Evolutionary conservation across 2,113 vertebrate genomes (phyloP).

Genomic region (Bubo bubo): DNA sequence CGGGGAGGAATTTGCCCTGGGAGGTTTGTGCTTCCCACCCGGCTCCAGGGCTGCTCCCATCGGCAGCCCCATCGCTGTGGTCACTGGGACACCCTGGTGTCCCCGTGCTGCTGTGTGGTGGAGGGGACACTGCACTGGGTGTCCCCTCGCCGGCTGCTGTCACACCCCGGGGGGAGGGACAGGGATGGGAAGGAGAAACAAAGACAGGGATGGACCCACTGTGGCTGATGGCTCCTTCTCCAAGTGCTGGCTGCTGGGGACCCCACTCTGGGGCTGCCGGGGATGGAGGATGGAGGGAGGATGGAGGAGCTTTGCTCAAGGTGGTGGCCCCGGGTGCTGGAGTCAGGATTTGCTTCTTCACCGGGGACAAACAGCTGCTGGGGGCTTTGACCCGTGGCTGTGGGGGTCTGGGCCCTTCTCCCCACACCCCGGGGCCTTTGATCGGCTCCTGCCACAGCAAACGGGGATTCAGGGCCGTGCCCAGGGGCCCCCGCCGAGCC

Average conservation of each 20-base stretch:
- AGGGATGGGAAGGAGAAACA: neutral
- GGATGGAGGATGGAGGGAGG: neutral
- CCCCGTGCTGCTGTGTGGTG: rapidly evolving
- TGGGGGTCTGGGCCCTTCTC: neutral
- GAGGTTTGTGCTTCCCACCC: neutral
- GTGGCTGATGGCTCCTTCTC: neutral
- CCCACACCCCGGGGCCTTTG: rapidly evolving
- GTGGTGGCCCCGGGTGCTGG: neutral
- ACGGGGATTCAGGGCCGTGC: rapidly evolving
- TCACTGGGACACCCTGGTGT: rapidly evolving
- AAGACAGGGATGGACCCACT: neutral
- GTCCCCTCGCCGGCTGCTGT: neutral
- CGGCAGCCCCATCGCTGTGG: rapidly evolving
- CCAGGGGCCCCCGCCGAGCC: neutral
- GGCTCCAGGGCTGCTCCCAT: neutral
- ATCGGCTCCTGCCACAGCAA: neutral
- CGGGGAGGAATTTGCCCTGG: neutral
- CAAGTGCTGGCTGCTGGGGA: rapidly evolving
- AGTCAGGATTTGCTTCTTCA: neutral
- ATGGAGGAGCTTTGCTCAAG: neutral
- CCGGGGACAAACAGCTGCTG: rapidly evolving
- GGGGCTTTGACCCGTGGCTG: neutral
- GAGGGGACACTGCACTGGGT: neutral
- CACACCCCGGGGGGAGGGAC: neutral
- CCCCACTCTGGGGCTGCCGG: rapidly evolving